Conservation (phyloP, 2,113 vertebrate species). For the Marmota flaviventris region DNA sequence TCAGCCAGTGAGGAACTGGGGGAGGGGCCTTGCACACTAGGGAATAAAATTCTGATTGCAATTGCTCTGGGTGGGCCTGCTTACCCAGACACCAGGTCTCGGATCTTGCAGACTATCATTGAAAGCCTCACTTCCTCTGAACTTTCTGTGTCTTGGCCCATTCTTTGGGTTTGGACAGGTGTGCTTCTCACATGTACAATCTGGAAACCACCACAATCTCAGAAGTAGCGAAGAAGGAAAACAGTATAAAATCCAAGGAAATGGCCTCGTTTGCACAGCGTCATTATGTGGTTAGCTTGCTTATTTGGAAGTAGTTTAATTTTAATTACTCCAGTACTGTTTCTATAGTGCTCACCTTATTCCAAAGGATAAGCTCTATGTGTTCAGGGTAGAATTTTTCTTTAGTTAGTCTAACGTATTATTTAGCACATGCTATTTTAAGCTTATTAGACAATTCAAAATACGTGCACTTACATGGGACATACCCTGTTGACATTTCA, state of each 20-base stretch:
- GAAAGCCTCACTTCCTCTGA: no score
- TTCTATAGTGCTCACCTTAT: conserved; percentile 44
- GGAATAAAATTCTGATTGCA: no score
- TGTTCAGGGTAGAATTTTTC: conserved; percentile 19
- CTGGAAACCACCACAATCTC: conserved; percentile 10
- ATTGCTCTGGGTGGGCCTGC: no score
- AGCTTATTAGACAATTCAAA: conserved; percentile 42
- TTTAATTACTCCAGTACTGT: conserved; percentile 61
- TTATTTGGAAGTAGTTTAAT: conserved; percentile 66
- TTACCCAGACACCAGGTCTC: no score
- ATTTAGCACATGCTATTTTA: conserved; percentile 16
- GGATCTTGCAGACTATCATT: no score
- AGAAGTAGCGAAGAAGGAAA: conserved; percentile 21
- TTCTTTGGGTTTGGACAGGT: no score
- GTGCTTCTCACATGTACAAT: not conserved
- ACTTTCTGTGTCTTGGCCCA: no score
- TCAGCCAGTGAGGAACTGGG: no score
- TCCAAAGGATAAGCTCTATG: conserved; percentile 32
- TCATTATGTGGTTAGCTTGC: conserved; percentile 29
- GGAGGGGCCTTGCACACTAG: no score
- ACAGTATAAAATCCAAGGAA: not conserved
- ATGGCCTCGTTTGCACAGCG: not conserved
- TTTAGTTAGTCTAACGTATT: conserved; percentile 17
- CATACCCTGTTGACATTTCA: not conserved
- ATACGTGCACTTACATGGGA: not conserved